These are phyloP conservation scores for Polydrusus cervinus DNA, from an alignment of 2,888 invertebrate species.

Conservation along the genomic window DNA sequence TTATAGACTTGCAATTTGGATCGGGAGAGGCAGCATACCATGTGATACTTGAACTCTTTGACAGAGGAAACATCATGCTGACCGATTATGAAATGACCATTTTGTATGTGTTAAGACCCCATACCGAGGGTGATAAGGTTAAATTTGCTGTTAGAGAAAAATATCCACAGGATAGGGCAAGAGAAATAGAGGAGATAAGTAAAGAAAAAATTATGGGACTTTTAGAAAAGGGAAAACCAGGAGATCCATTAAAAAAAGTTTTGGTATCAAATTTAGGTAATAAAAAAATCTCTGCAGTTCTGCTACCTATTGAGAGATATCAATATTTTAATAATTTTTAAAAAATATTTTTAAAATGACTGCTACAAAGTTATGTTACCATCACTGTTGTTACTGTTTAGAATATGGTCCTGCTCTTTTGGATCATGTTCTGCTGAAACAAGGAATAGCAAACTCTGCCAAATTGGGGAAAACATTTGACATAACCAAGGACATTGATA, in stretches of 20 bases:
- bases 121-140: conserved; percentile 92
- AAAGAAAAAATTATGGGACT: conserved; percentile 76
- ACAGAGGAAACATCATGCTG: conserved; percentile 95
- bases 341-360: no score
- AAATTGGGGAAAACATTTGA: conserved; percentile 81
- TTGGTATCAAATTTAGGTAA: conserved; percentile 86
- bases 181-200: conserved; percentile 75
- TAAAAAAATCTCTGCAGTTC: conserved; percentile 24
- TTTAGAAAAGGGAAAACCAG: conserved; percentile 78
- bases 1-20: conserved; percentile 97
- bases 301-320: no score
- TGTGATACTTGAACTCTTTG: conserved; percentile 95
- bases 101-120: conserved; percentile 92
- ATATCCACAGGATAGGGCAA: conserved; percentile 88
- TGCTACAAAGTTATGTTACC: no score
- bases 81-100: conserved; percentile 94
- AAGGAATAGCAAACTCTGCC: conserved; percentile 77
- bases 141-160: conserved; percentile 94
- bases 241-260: conserved; percentile 86
- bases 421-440: conserved; percentile 88
- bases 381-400: conserved; percentile 60
- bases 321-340: background rate
- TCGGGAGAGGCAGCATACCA: conserved; percentile 95
- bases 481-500: conserved; percentile 76
- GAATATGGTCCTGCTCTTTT: conserved; percentile 94